phyloP scores from a whole-genome alignment of 2,888 invertebrate species.

The Linnaemya vulpina region DNA sequence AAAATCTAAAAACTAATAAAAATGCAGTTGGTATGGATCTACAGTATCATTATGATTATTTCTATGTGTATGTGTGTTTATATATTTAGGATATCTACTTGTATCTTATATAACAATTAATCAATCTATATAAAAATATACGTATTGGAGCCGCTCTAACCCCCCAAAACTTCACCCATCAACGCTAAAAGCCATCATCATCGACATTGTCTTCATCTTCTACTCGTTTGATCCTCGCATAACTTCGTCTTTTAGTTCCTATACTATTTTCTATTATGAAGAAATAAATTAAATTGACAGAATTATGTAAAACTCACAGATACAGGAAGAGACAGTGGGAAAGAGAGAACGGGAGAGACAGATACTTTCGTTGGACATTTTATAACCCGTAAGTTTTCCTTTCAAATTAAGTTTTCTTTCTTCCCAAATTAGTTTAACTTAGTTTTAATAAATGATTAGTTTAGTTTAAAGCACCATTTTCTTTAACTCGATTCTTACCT shows the following conservation, averaged over 20 bases:
- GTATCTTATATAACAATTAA: conserved; percentile 33
- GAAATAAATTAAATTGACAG: conserved; percentile 26
- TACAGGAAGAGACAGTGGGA: conserved; percentile 36
- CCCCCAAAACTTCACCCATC: conserved; percentile 45
- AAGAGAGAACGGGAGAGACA: conserved; percentile 12
- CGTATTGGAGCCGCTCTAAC: conserved; percentile 63
- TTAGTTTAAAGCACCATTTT: conserved; percentile 66
- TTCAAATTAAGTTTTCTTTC: conserved; percentile 64
- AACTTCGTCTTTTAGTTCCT: conserved; percentile 45
- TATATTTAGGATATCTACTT: conserved; percentile 45
- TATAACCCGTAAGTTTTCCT: conserved; percentile 80
- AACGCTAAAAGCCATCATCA: conserved; percentile 58
- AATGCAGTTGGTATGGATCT: conserved; percentile 42
- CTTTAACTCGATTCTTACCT: conserved; percentile 24
- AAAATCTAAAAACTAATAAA: conserved; percentile 1
- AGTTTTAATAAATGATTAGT: conserved; percentile 61
- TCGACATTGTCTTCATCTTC: conserved; percentile 65
- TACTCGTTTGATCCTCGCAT: conserved; percentile 43
- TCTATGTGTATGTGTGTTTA: conserved; percentile 50
- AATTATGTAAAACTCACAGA: conserved; percentile 20
- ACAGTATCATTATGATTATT: conserved; percentile 14
- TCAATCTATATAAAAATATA: conserved; percentile 22
- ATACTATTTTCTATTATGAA: conserved; percentile 24
- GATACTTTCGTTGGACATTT: conserved; percentile 68
- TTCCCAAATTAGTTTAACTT: conserved; percentile 60